A percentile compares a stretch with the other conserved stretches of the same genome.
phyloP scores from a whole-genome alignment of 2,113 vertebrate species.

The Oncorhynchus kisutch region DNA sequence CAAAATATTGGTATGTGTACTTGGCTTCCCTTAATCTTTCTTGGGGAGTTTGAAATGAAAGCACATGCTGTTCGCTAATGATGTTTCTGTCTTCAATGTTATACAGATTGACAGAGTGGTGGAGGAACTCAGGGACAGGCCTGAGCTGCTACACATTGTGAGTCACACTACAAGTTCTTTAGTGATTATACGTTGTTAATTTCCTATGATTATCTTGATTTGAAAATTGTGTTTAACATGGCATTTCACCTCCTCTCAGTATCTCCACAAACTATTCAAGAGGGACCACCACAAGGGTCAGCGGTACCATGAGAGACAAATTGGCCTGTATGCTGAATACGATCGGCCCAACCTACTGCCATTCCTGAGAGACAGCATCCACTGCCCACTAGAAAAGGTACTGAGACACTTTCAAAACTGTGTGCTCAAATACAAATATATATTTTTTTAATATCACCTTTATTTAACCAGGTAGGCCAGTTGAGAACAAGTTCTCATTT shows the following conservation, averaged over 20 bases:
- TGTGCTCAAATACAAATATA: background rate
- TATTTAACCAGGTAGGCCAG: no score
- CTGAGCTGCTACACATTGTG: slow-evolving; percentile 93
- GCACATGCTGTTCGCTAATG: background rate
- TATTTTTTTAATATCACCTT: no score
- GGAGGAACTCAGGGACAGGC: slow-evolving; percentile 87
- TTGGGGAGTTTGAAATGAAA: slow-evolving; percentile 9
- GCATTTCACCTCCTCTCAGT: slow-evolving; percentile 71
- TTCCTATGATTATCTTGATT: no score
- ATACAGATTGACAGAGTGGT: slow-evolving; percentile 91
- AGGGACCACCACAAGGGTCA: slow-evolving; percentile 97
- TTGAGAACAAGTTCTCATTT: no score
- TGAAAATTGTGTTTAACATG: background rate
- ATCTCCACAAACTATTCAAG: slow-evolving; percentile 97
- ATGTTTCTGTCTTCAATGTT: slow-evolving; percentile 19
- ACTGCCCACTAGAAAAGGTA: slow-evolving; percentile 96
- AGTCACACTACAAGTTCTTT: slow-evolving; percentile 25
- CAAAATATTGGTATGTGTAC: slow-evolving; percentile 90
- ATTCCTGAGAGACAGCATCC: slow-evolving; percentile 94
- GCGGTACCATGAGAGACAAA: slow-evolving; percentile 92
- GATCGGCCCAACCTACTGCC: slow-evolving; percentile 91
- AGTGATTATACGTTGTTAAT: no score
- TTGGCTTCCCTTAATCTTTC: background rate
- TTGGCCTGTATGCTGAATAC: slow-evolving; percentile 93
- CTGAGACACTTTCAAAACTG: background rate